A percentile compares a stretch with the other conserved stretches of the same genome.
These are phyloP conservation scores for Eulemur rufifrons DNA, from an alignment of 2,113 vertebrate genomes.

Conservation along the genomic window DNA sequence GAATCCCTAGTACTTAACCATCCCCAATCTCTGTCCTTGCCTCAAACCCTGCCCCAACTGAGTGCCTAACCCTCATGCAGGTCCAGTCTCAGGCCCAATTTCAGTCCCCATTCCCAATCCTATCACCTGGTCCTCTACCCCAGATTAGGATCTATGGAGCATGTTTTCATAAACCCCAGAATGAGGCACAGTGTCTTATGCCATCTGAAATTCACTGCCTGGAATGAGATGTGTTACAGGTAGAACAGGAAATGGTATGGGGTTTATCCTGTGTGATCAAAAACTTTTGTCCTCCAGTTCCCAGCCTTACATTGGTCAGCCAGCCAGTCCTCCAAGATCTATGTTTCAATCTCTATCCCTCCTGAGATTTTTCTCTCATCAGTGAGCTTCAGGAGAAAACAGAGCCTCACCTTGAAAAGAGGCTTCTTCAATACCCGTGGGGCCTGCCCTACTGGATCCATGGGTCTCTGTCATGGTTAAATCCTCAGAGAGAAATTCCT, in stretches of 20 bases:
- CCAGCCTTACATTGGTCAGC: background rate
- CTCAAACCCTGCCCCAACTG: background rate
- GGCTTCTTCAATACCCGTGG: background rate
- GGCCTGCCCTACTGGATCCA: background rate
- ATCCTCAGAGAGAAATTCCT: accelerated
- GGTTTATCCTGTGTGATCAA: background rate
- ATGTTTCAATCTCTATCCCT: background rate
- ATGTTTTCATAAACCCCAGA: background rate
- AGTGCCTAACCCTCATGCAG: background rate
- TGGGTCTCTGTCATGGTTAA: background rate
- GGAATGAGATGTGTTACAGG: slow-evolving; percentile 9
- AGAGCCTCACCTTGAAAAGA: background rate
- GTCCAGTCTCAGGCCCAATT: background rate
- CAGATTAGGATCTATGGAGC: background rate
- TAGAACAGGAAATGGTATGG: background rate
- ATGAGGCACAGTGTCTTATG: background rate
- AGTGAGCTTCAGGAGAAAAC: background rate
- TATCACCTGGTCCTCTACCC: background rate
- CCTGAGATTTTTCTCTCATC: background rate
- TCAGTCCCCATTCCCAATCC: background rate
- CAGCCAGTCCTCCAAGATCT: too few relatives aligned
- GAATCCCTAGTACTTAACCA: background rate
- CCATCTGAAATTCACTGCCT: background rate
- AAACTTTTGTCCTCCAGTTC: background rate
- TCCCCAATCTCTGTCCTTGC: background rate